phyloP scores from a whole-genome alignment of 2,797 vertebrate genomes.

The Labeo calbasu region DNA sequence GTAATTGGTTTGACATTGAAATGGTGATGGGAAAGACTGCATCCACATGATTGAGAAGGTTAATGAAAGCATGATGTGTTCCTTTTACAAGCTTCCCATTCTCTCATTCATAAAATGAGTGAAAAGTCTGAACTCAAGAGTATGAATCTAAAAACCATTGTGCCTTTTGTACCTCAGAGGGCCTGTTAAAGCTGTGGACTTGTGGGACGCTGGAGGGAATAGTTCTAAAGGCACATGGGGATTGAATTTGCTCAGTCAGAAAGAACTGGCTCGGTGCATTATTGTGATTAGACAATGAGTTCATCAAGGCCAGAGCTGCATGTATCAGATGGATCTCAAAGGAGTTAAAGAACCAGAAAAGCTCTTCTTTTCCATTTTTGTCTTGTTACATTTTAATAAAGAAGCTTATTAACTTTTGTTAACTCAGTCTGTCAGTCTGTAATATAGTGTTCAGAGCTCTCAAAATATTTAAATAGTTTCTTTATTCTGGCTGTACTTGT shows the following conservation, averaged over 20 bases:
- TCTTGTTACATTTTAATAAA: conserved; percentile 49
- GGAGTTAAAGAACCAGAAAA: conserved; percentile 49
- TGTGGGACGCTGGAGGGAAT: conserved; percentile 17
- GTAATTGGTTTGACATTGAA: conserved; percentile 46
- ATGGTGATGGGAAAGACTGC: background rate
- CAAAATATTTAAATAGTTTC: conserved; percentile 22
- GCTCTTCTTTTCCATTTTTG: conserved; percentile 40
- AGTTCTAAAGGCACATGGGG: conserved; percentile 25
- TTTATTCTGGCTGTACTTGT: background rate
- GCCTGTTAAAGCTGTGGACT: conserved; percentile 25
- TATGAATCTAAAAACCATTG: conserved; percentile 5
- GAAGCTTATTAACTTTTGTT: conserved; percentile 50
- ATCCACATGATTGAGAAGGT: conserved; percentile 4
- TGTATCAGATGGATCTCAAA: conserved; percentile 47
- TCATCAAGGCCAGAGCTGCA: conserved; percentile 42
- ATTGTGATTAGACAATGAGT: conserved; percentile 54
- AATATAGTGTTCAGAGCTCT: conserved; percentile 37
- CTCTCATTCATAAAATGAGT: conserved; percentile 17
- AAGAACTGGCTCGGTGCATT: conserved; percentile 16
- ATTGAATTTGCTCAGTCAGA: conserved; percentile 43
- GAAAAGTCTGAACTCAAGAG: background rate
- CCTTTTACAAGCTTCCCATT: background rate
- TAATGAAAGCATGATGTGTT: background rate
- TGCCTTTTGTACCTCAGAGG: conserved; percentile 23
- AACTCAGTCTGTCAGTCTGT: conserved; percentile 22